Conservation (phyloP, 2,888 invertebrate genomes). For the Troilus luridus region DNA sequence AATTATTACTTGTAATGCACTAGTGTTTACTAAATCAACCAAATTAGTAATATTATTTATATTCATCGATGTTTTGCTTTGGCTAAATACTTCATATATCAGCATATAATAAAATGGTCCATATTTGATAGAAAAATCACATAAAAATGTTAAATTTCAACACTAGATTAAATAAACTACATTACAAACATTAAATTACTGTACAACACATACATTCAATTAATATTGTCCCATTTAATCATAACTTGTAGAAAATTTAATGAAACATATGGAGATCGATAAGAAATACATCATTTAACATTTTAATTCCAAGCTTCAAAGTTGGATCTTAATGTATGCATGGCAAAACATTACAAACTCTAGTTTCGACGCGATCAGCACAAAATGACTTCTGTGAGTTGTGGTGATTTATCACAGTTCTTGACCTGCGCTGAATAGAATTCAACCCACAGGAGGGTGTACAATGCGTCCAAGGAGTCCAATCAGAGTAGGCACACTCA, state of each 20-base stretch:
- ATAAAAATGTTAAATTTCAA: neutral
- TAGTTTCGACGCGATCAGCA: conserved; percentile 62
- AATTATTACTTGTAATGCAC: neutral
- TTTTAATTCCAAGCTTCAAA: neutral
- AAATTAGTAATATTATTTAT: neutral
- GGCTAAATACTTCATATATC: neutral
- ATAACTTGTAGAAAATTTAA: conserved; percentile 12
- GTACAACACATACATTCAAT: conserved; percentile 36
- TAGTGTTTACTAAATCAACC: neutral
- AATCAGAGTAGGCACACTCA: conserved; percentile 77
- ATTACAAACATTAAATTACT: conserved; percentile 20
- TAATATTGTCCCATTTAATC: conserved; percentile 33
- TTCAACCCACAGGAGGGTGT: conserved; percentile 81
- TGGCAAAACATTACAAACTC: conserved; percentile 63
- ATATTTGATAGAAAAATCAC: neutral
- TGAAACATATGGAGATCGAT: conserved; percentile 15
- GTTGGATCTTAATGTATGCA: conserved; percentile 40
- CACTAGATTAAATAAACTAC: neutral
- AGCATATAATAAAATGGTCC: conserved; percentile 31
- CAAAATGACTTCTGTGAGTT: conserved; percentile 57
- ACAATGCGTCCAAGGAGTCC: conserved; percentile 89
- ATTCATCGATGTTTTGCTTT: neutral
- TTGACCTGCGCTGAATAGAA: conserved; percentile 72
- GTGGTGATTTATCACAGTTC: conserved; percentile 68
- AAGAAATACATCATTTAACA: neutral